A percentile compares a stretch with the other conserved stretches of the same genome.
phyloP scores from a whole-genome alignment of 1,140 invertebrate genomes.

The Heterodera carotae region DNA sequence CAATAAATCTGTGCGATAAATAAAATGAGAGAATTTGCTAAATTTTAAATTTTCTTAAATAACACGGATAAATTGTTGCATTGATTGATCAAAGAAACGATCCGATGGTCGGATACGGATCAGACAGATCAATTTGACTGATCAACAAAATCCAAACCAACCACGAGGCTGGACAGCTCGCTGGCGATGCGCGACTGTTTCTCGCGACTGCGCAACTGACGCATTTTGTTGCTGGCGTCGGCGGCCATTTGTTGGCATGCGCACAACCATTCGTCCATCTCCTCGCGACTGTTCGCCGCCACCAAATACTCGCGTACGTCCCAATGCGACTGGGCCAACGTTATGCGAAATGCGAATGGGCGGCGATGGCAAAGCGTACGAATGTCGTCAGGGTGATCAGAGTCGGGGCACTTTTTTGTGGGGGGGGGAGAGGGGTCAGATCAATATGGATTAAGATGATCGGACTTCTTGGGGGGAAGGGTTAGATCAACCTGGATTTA shows the following conservation, averaged over 20 bases:
- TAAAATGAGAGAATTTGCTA: constrained; percentile 29
- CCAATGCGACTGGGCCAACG: constrained; percentile 53
- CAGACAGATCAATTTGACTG: no score
- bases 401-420: neutral
- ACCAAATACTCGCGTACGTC: constrained; percentile 52
- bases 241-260: constrained; percentile 45
- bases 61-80: no score
- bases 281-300: constrained; percentile 54
- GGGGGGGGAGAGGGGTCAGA: neutral
- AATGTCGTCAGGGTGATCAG: neutral
- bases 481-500: no score
- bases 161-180: constrained; percentile 63
- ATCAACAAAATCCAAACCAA: constrained; percentile 27
- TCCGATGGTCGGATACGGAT: no score
- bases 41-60: no score
- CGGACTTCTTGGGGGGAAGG: no score
- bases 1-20: constrained; percentile 36
- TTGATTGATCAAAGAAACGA: no score
- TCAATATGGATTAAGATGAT: neutral
- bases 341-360: constrained; percentile 45
- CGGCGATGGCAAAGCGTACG: constrained; percentile 26
- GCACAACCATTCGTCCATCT: constrained; percentile 57
- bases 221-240: constrained; percentile 53
- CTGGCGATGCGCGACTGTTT: constrained; percentile 59
- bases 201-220: constrained; percentile 55